Percentiles rank a stretch among this genome's conserved stretches.
Evolutionary conservation across 2,888 invertebrate genomes (phyloP).

Genomic region (Tortrix viridana): DNA sequence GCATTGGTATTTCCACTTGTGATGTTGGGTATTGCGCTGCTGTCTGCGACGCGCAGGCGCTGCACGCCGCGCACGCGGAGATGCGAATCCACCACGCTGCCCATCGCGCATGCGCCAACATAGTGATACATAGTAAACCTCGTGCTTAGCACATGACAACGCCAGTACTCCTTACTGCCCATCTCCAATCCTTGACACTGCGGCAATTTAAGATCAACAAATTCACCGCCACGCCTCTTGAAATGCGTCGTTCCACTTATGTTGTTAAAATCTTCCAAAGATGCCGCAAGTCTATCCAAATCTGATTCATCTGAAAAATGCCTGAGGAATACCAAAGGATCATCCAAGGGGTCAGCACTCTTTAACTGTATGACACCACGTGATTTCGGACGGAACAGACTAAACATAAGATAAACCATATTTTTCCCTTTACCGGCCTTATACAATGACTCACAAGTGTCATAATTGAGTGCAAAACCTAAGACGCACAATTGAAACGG

Average conservation of each 20-base stretch:
- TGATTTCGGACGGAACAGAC: conserved; percentile 22
- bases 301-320: conserved; percentile 12
- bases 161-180: too few relatives aligned
- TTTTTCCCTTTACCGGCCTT: conserved; percentile 22
- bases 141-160: conserved; percentile 34
- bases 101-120: conserved; percentile 24
- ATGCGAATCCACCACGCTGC: conserved; percentile 18
- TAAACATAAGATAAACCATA: neutral
- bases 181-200: too few relatives aligned
- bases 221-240: too few relatives aligned
- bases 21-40: conserved; percentile 34
- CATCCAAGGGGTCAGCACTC: conserved; percentile 25
- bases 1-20: conserved; percentile 40
- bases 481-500: neutral
- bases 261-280: conserved; percentile 12
- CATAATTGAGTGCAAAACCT: conserved; percentile 10
- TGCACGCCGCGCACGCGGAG: conserved; percentile 28
- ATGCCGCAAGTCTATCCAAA: conserved; percentile 4
- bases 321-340: conserved; percentile 18
- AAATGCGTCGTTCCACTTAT: neutral
- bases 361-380: conserved; percentile 13
- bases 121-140: conserved; percentile 2
- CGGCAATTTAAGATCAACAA: too few relatives aligned
- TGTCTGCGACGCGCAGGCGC: conserved; percentile 40
- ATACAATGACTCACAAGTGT: conserved; percentile 11